Conservation (phyloP, 2,113 vertebrate species). For the Ctenomys sociabilis region DNA sequence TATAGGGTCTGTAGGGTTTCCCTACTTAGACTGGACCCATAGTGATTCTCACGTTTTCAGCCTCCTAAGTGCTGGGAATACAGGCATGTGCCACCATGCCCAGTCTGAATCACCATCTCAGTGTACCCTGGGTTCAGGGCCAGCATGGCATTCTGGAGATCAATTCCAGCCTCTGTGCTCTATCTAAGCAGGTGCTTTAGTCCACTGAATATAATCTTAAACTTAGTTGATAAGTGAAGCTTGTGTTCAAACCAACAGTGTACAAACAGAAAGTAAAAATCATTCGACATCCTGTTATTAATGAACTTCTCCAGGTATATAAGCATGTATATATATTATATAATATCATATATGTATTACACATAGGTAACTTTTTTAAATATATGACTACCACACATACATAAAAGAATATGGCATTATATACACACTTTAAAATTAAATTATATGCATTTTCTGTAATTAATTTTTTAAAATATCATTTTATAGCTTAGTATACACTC, state of each 20-base stretch:
- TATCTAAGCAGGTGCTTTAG: too few species aligned
- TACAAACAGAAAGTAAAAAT: conserved; percentile 33
- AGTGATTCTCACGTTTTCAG: too few species aligned
- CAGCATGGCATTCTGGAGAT: too few species aligned
- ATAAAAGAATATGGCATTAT: not conserved
- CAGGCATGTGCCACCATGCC: too few species aligned
- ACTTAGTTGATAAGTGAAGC: not conserved
- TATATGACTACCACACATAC: not conserved
- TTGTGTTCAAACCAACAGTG: not conserved
- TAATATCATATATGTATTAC: not conserved
- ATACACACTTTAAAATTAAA: conserved; percentile 43
- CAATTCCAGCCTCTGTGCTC: too few species aligned
- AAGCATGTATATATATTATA: too few species aligned
- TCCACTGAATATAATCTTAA: too few species aligned
- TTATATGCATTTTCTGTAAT: not conserved
- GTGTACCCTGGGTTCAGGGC: too few species aligned
- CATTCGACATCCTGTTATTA: not conserved
- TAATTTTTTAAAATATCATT: not conserved
- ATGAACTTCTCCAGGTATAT: not conserved
- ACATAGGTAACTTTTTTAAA: not conserved
- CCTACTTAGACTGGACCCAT: too few species aligned
- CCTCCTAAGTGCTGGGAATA: too few species aligned
- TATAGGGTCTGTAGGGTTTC: too few species aligned
- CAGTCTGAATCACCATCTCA: too few species aligned
- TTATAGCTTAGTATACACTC: not conserved